These are phyloP conservation scores for Bradypus variegatus DNA, from an alignment of 2,797 vertebrate species.

Conservation along the genomic window DNA sequence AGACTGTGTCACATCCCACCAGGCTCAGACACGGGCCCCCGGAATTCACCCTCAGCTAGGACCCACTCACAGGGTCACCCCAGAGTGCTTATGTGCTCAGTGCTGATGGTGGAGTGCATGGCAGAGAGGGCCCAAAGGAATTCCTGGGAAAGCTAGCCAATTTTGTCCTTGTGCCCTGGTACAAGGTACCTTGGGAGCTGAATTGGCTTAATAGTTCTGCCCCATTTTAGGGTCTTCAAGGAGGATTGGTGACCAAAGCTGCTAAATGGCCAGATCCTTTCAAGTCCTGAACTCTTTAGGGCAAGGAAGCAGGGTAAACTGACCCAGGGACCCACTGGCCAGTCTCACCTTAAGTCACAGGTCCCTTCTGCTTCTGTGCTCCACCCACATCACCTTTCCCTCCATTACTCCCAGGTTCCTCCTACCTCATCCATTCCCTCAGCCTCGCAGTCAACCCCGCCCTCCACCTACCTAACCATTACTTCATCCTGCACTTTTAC, in stretches of 20 bases:
- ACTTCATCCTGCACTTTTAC: neutral
- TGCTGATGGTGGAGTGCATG: neutral
- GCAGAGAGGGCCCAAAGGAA: neutral
- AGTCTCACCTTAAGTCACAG: neutral
- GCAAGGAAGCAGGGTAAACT: neutral
- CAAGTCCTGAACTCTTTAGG: neutral
- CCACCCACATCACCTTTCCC: neutral
- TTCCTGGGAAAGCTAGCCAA: neutral
- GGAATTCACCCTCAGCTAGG: neutral
- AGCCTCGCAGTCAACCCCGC: neutral
- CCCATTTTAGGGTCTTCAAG: neutral
- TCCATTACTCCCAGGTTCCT: neutral
- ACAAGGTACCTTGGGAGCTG: neutral
- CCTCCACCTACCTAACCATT: neutral
- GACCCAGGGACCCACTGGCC: neutral
- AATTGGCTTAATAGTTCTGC: neutral
- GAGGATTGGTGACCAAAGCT: neutral
- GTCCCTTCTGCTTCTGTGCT: neutral
- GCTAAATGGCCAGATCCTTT: neutral
- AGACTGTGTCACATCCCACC: neutral
- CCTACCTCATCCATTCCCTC: neutral
- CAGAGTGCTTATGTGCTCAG: neutral
- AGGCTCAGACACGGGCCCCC: neutral
- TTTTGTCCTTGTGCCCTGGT: neutral
- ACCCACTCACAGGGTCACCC: neutral